Percentiles rank a stretch among this genome's conserved stretches.
These are phyloP conservation scores for Euclidia mi DNA, from an alignment of 2,888 invertebrate genomes.

Conservation along the genomic window DNA sequence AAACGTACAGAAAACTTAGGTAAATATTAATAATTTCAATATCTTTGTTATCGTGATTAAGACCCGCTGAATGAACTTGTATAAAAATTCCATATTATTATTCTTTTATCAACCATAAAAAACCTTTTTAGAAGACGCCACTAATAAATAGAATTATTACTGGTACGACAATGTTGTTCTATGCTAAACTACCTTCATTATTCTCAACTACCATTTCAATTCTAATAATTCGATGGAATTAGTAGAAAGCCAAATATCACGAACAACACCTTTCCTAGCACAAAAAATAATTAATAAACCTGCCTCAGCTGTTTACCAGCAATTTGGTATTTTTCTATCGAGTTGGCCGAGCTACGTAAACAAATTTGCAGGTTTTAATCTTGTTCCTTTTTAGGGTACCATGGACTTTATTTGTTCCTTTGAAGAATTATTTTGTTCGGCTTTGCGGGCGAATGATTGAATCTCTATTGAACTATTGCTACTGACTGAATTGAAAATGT, in stretches of 20 bases:
- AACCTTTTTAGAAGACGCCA: too few species aligned
- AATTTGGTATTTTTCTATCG: slow-evolving; percentile 59
- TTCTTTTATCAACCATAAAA: too few species aligned
- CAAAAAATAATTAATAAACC: slow-evolving; percentile 46
- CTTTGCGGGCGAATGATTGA: slow-evolving; percentile 17
- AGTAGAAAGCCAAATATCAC: slow-evolving; percentile 11
- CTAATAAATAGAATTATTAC: too few species aligned
- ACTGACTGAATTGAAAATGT: not conserved
- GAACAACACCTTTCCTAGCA: slow-evolving; percentile 39
- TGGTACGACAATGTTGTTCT: too few species aligned
- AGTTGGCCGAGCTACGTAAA: slow-evolving; percentile 56
- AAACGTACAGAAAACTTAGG: too few species aligned
- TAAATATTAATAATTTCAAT: too few species aligned
- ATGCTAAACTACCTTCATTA: slow-evolving; percentile 11
- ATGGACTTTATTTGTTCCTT: slow-evolving; percentile 24
- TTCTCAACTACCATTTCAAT: slow-evolving; percentile 6
- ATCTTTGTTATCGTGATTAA: too few species aligned
- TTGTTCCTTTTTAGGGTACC: slow-evolving; percentile 44
- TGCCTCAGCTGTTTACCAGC: slow-evolving; percentile 54
- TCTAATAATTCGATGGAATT: slow-evolving; percentile 13
- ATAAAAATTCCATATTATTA: too few species aligned
- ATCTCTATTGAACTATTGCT: slow-evolving; percentile 12
- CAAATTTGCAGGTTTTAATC: slow-evolving; percentile 60
- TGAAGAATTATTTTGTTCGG: slow-evolving; percentile 20
- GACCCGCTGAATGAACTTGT: too few species aligned